Base-by-base conservation (phyloP, 2,888 invertebrate genomes). In the Phoronis australis region DNA sequence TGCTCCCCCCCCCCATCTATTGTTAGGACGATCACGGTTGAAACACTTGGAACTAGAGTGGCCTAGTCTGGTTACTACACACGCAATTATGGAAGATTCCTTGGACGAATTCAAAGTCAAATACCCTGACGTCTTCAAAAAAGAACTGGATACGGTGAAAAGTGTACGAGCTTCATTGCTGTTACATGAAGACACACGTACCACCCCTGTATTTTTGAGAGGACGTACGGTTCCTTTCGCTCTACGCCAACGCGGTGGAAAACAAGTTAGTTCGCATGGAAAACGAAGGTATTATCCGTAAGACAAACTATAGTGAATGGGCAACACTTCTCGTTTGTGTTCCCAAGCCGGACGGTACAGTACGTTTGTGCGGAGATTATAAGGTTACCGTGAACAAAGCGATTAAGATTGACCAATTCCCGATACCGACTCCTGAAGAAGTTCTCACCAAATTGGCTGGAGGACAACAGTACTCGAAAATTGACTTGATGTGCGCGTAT, bases 351-450 rank as follows among this genome's bases (percentile, higher is more conserved):
- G 27, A 52, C 21, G 43, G 51, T 3, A 40, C 25, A 4, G 48
- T 60, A 5, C 37, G 53, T 6, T 46, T 60, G 4, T 57, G 57
- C 18, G 55, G 55, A 0, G 59, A 59, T 37, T 59, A 56, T 31
- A 56, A 48, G 23, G 23, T 39, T 6, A 53, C 55, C 4, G 42
- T 59, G 6, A 59, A 57, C 21, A 46, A 20, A 23, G 45, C 23
- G 4, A 22, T 51, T 3, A 21, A 25, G 9, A 24, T 31, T 4
- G 46, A 57, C 12, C 27, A 42, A 45, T 61, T 64, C 37, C 65
- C 61, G 12, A 40, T 65, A 9, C 57, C 62, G 2, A 45, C 52
- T 18, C 56, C 57, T 15, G 61, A 61, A 24, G 62, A 64, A 38
- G 37, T 64, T n/a, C 56, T 61, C 38, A 42, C 49, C 31, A 45